A percentile compares a stretch with the other conserved stretches of the same genome.
Evolutionary conservation across 2,113 vertebrate species (phyloP).

Genomic region (Pampusana beccarii): DNA sequence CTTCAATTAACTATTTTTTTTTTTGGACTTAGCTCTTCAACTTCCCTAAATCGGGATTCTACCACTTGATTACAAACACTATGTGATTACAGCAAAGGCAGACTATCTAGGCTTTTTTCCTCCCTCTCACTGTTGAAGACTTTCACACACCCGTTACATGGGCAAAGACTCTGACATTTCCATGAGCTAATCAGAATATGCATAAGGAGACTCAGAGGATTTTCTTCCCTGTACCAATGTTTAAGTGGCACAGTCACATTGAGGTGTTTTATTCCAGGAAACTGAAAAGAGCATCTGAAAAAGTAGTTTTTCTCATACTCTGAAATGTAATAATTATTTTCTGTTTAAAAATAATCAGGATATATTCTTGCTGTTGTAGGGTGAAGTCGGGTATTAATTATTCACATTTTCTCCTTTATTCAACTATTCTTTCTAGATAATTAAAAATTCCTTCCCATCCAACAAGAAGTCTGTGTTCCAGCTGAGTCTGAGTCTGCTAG

Average conservation of each 20-base stretch:
- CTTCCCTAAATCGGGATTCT: background rate
- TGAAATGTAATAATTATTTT: background rate
- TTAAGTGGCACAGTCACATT: background rate
- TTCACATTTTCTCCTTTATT: constrained; percentile 28
- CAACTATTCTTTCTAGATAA: constrained; percentile 14
- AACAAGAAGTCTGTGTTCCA: constrained; percentile 23
- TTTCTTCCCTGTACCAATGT: background rate
- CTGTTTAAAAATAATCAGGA: background rate
- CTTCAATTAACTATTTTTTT: background rate
- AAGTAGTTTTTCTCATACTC: background rate
- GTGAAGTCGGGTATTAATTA: background rate
- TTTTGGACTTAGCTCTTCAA: background rate
- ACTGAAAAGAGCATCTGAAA: background rate
- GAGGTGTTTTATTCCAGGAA: background rate
- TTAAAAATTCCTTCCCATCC: constrained; percentile 40
- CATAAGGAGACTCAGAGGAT: background rate
- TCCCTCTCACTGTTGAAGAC: background rate
- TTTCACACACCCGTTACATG: background rate
- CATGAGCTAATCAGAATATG: constrained; percentile 24
- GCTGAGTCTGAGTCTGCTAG: constrained; percentile 27
- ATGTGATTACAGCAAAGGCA: background rate
- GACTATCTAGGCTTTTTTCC: background rate
- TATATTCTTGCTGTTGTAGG: background rate
- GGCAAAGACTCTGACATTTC: background rate
- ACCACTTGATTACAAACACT: background rate